phyloP scores from a whole-genome alignment of 1,140 invertebrate genomes.

The Luehdorfia chinensis region DNA sequence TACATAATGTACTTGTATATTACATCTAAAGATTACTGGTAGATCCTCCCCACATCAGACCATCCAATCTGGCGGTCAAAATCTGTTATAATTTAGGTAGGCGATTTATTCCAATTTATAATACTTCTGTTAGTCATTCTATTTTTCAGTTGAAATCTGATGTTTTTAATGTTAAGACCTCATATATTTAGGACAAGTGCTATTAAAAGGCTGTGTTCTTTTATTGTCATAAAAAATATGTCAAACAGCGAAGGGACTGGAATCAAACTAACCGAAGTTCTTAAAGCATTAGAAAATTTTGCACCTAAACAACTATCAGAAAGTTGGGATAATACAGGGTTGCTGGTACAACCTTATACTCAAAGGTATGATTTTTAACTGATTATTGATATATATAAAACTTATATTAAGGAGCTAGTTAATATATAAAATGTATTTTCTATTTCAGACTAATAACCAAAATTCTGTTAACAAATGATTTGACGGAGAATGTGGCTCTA shows the following conservation, averaged over 20 bases:
- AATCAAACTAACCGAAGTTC: slow-evolving; percentile 78
- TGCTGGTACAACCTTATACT: slow-evolving; percentile 89
- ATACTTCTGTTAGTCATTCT: too few relatives aligned
- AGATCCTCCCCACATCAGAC: too few relatives aligned
- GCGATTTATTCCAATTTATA: too few relatives aligned
- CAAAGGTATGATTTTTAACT: slow-evolving; percentile 55
- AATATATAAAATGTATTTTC: slow-evolving; percentile 9
- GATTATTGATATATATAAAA: neutral
- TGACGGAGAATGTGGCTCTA: slow-evolving; percentile 91
- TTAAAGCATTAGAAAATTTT: slow-evolving; percentile 82
- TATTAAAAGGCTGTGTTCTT: slow-evolving; percentile 29
- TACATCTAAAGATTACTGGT: too few relatives aligned
- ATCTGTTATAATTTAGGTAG: too few relatives aligned
- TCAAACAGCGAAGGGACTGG: slow-evolving; percentile 56
- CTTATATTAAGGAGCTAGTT: neutral
- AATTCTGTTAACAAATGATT: slow-evolving; percentile 95
- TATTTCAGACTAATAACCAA: slow-evolving; percentile 75
- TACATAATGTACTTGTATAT: too few relatives aligned
- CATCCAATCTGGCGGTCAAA: too few relatives aligned
- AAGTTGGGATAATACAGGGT: slow-evolving; percentile 97
- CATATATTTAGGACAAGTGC: slow-evolving; percentile 24
- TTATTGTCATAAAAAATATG: slow-evolving; percentile 34
- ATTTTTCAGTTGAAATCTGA: too few relatives aligned
- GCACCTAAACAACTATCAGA: slow-evolving; percentile 86
- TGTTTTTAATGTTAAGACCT: too few relatives aligned